phyloP scores from a whole-genome alignment of 2,113 vertebrate species.

The Leiothrix lutea region DNA sequence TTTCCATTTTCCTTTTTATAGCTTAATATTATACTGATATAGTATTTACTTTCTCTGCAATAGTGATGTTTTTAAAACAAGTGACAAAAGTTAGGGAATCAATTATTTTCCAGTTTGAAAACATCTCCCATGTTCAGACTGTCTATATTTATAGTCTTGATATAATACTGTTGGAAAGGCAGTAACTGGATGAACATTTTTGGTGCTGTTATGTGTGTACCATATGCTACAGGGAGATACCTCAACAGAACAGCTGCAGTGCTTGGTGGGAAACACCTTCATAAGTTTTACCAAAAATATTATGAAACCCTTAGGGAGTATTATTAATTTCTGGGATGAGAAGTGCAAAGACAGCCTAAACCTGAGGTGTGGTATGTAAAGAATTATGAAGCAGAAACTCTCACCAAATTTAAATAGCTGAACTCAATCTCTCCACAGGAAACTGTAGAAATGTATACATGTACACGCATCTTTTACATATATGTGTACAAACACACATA shows the following conservation, averaged over 20 bases:
- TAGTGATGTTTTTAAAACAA: not conserved
- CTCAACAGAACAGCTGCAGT: not conserved
- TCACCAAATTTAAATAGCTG: not conserved
- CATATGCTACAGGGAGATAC: not conserved
- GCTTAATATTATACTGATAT: not conserved
- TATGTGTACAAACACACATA: not conserved
- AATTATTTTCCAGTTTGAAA: not conserved
- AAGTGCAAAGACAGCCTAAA: not conserved
- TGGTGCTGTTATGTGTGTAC: not conserved
- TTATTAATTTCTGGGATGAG: not conserved
- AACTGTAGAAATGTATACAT: not conserved
- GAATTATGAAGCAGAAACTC: not conserved
- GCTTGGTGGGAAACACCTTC: not conserved
- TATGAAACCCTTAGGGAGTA: not conserved
- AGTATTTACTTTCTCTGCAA: not conserved
- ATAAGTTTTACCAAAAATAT: not conserved
- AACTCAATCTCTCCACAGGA: not conserved
- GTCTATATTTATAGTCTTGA: not conserved
- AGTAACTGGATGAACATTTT: not conserved
- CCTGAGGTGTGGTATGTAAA: not conserved
- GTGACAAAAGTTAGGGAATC: not conserved
- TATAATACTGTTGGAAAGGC: not conserved
- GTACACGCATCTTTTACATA: no score
- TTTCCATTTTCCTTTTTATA: not conserved
- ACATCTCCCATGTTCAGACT: not conserved